phyloP scores from a whole-genome alignment of 2,888 invertebrate genomes.

The Trilocha varians region DNA sequence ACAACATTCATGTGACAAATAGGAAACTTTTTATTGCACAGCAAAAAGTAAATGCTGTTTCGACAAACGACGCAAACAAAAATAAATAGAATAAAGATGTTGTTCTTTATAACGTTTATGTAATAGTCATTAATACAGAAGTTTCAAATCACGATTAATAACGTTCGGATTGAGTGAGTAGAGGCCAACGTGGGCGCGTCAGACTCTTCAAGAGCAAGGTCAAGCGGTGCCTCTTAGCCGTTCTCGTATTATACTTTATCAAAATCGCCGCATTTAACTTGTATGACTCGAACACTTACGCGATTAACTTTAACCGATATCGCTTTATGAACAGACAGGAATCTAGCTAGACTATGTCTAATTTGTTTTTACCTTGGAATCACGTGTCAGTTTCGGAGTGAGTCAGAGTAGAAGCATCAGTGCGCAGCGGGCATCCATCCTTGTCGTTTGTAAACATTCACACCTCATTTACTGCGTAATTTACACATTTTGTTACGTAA shows the following conservation, averaged over 20 bases:
- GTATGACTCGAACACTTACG: constrained; percentile 8
- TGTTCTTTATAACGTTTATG: no score
- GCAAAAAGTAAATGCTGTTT: no score
- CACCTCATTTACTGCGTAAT: constrained; percentile 29
- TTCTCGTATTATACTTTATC: constrained; percentile 12
- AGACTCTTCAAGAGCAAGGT: constrained; percentile 61
- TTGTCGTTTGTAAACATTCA: constrained; percentile 25
- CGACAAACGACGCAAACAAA: no score
- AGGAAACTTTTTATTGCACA: no score
- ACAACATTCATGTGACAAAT: no score
- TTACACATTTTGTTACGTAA: constrained; percentile 12
- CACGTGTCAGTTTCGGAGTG: constrained; percentile 38
- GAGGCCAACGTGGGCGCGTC: constrained; percentile 55
- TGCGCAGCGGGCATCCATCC: constrained; percentile 12
- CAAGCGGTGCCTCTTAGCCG: constrained; percentile 22
- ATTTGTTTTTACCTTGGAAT: constrained; percentile 49
- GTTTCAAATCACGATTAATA: no score
- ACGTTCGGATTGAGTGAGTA: constrained; percentile 8
- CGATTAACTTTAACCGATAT: not conserved
- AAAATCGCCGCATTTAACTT: constrained; percentile 17
- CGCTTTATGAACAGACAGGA: not conserved
- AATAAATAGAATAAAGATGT: no score
- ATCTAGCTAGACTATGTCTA: constrained; percentile 14
- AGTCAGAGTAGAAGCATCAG: constrained; percentile 25
- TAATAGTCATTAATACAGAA: no score